Evolutionary conservation across 53 echinoderm and acorn worm genomes (phyloP).

Genomic region (Temnopleurus reevesii): DNA sequence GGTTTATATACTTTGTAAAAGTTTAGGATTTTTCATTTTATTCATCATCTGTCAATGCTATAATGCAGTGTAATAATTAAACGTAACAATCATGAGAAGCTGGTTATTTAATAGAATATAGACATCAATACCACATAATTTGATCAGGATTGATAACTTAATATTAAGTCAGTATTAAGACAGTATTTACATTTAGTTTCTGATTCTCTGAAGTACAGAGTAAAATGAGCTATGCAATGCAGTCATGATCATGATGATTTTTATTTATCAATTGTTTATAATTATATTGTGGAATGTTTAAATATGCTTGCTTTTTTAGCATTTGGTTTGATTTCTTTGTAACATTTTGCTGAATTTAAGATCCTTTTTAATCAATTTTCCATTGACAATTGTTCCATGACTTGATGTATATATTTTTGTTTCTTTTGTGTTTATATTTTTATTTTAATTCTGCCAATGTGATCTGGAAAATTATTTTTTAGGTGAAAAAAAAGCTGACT

Average conservation of each 20-base stretch:
- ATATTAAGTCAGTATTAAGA: background rate
- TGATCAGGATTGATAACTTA: no score
- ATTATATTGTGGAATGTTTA: conserved; percentile 9
- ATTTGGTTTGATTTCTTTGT: background rate
- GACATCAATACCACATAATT: no score
- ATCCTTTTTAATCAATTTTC: background rate
- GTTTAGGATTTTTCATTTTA: no score
- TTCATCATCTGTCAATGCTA: no score
- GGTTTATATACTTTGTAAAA: no score
- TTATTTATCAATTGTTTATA: background rate
- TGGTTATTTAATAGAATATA: no score
- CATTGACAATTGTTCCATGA: background rate
- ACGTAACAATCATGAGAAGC: no score
- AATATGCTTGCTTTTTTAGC: background rate
- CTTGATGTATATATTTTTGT: conserved; percentile 23
- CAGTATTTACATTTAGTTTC: conserved; percentile 5
- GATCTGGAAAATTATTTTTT: background rate
- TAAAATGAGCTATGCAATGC: conserved; percentile 34
- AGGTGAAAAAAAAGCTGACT: no score
- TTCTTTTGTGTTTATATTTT: background rate
- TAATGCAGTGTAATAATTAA: no score
- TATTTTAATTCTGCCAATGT: background rate
- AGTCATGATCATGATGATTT: background rate
- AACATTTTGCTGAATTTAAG: background rate
- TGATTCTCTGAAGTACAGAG: background rate